phyloP scores from a whole-genome alignment of 1,140 invertebrate genomes.

The Cataglyphis hispanica region DNA sequence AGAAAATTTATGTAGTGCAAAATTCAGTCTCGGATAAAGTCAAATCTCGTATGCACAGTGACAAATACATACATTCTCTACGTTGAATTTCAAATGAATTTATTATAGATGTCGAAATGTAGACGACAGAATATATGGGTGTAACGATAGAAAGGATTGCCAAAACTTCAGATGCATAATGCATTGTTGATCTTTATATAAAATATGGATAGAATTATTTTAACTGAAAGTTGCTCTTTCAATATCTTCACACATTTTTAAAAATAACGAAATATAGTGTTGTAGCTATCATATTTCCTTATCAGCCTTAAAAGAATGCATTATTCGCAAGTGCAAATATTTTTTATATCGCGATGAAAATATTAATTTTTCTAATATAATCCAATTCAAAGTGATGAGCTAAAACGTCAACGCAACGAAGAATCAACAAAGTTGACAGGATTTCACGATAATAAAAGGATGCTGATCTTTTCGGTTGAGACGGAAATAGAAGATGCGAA shows the following conservation, averaged over 20 bases:
- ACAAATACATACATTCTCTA: slow-evolving; percentile 52
- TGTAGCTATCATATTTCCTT: background rate
- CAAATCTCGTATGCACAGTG: slow-evolving; percentile 36
- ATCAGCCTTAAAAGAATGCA: background rate
- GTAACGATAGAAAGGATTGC: slow-evolving; percentile 19
- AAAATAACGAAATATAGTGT: background rate
- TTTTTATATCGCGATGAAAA: background rate
- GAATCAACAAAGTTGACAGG: background rate
- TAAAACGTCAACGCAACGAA: slow-evolving; percentile 6
- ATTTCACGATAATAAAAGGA: background rate
- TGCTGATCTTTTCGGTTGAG: slow-evolving; percentile 52
- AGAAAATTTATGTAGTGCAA: slow-evolving; percentile 52
- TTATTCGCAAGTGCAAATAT: background rate
- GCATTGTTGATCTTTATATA: slow-evolving; percentile 34
- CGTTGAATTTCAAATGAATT: slow-evolving; percentile 57
- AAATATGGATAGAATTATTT: slow-evolving; percentile 22
- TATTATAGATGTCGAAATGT: slow-evolving; percentile 25
- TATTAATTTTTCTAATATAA: background rate
- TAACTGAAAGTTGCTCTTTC: slow-evolving; percentile 19
- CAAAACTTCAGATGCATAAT: slow-evolving; percentile 40
- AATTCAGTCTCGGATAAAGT: slow-evolving; percentile 21
- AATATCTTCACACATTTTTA: slow-evolving; percentile 3
- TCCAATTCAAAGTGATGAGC: background rate
- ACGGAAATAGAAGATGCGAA: slow-evolving; percentile 71
- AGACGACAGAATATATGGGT: slow-evolving; percentile 3